Evolutionary conservation across 2,113 vertebrate genomes (phyloP).

Genomic region (Pterocles gutturalis): DNA sequence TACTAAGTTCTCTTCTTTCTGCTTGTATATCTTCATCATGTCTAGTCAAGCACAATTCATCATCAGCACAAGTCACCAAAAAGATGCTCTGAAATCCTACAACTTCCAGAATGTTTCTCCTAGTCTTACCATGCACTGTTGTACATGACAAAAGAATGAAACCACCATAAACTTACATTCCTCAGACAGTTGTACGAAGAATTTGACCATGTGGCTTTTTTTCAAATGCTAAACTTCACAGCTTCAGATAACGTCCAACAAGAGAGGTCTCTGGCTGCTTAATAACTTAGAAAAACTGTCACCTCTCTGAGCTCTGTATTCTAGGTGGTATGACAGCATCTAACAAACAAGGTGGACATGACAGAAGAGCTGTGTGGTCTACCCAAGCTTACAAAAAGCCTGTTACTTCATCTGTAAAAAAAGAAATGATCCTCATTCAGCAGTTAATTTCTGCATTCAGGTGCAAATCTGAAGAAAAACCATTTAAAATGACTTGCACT

Average conservation of each 20-base stretch:
- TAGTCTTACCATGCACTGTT: too few relatives aligned
- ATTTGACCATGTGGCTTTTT: background rate
- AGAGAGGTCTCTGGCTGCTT: background rate
- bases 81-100: background rate
- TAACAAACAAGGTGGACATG: background rate
- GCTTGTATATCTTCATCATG: background rate
- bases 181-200: background rate
- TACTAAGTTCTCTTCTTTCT: background rate
- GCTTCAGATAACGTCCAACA: background rate
- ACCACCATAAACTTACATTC: background rate
- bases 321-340: background rate
- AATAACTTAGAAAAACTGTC: background rate
- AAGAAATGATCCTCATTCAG: background rate
- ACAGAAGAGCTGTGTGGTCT: background rate
- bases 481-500: background rate
- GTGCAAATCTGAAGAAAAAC: background rate
- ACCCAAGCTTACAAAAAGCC: background rate
- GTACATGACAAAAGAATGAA: background rate
- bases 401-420: background rate
- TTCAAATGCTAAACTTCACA: background rate
- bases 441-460: background rate
- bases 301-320: background rate
- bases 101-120: background rate
- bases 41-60: background rate
- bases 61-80: background rate